Conservation (phyloP, 2,113 vertebrate genomes). For the Chaetorhynchus papuensis region DNA sequence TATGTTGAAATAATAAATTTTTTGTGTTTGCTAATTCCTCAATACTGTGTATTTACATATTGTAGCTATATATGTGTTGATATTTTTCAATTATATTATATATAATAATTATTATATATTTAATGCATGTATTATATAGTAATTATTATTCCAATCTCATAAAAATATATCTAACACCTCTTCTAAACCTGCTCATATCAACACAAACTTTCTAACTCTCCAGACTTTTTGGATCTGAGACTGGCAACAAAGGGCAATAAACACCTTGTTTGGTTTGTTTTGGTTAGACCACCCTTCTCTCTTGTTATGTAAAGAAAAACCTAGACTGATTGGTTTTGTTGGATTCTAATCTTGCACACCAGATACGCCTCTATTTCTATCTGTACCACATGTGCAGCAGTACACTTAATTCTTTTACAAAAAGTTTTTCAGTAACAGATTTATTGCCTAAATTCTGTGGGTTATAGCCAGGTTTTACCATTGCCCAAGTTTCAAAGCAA, state of each 20-base stretch:
- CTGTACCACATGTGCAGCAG: not conserved
- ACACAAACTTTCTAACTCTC: not conserved
- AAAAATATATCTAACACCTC: not conserved
- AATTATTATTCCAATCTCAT: not conserved
- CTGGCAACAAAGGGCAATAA: not conserved
- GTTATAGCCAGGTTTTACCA: not conserved
- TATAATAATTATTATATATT: not conserved
- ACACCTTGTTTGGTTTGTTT: not conserved
- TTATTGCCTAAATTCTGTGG: not conserved
- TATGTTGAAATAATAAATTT: not conserved
- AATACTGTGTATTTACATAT: not conserved
- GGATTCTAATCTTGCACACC: not conserved
- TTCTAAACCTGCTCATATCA: not conserved
- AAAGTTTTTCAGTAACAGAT: not conserved
- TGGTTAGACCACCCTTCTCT: not conserved
- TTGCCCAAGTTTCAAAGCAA: not conserved
- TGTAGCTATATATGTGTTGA: not conserved
- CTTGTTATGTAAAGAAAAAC: not conserved
- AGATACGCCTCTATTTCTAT: not conserved
- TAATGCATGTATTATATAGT: not conserved
- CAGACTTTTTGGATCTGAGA: not conserved
- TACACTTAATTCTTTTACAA: not conserved
- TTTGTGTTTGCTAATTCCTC: not conserved
- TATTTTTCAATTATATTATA: not conserved
- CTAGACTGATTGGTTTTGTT: not conserved